Evolutionary conservation across 2,797 vertebrate genomes (phyloP), one percentile per base, ranked within the genome.

Genomic region (Centroberyx gerrardi): DNA sequence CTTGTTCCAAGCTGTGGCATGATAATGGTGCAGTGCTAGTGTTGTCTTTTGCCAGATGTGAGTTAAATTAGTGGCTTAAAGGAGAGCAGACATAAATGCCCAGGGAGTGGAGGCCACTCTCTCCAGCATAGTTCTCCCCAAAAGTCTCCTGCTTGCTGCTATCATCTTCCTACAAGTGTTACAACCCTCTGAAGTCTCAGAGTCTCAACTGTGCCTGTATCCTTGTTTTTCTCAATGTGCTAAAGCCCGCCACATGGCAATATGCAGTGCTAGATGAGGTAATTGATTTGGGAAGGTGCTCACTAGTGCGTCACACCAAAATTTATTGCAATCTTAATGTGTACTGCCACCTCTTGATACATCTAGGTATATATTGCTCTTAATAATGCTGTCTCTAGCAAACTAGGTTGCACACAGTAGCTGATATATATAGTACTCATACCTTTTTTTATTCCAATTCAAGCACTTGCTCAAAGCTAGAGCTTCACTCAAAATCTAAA

Each of bases 1-100:
- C 81, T 83, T 91, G 86, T 91, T 91, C 62, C 62, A 38, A 62
- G 2, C 68, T 31, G 72, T 81, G 76, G 77, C 74, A 76, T 78
- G 74, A 83, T 85, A 80, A 78, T 75, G 78, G 72, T 64, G 31
- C 74, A 73, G 86, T 52, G 59, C 46, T 72, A 78, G 81, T 68
- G 72, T 68, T 72, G 70, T 62, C 77, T 79, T 75, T 68, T 70
- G 53, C 81, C 68, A 80, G 82, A 74, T 87, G 82, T 73, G 81
- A 83, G 51, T 73, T 81, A 73, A 89, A 85, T 76, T 54, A 66
- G 60, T 72, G 62, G 59, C 46, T 76, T 68, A 82, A 76, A 80
- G 68, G 38, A 64, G 83, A 40, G 68, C 31, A 2, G 40, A 71
- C 40, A 62, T 58, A 36, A 13, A 7, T 51, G 42, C 22, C 8